These are phyloP conservation scores for Ambastaia sidthimunki DNA, from an alignment of 2,797 vertebrate genomes.

Conservation along the genomic window DNA sequence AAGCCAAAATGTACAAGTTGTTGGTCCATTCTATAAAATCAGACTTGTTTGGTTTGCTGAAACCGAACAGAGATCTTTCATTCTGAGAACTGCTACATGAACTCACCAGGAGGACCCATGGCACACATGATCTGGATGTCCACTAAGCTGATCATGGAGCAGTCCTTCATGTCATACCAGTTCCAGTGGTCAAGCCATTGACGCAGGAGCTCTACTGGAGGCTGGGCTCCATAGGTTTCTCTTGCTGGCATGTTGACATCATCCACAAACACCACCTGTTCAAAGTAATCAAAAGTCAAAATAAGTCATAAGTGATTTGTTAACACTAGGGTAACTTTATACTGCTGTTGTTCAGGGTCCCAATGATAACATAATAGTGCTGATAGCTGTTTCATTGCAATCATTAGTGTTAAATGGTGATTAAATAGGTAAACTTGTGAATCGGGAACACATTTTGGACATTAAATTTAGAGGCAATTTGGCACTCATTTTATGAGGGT, in stretches of 20 bases:
- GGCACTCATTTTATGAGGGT: background rate
- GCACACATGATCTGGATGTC: conserved; percentile 90
- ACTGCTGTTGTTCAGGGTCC: background rate
- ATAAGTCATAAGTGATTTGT: background rate
- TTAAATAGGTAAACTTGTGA: background rate
- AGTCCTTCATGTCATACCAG: conserved; percentile 92
- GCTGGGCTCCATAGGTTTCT: conserved; percentile 91
- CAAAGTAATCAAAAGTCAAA: conserved; percentile 14
- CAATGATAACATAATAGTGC: background rate
- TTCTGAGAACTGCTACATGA: background rate
- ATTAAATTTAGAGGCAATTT: conserved; percentile 6
- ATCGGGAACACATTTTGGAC: conserved; percentile 10
- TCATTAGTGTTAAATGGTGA: conserved; percentile 1
- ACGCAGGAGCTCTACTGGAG: conserved; percentile 89
- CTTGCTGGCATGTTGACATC: conserved; percentile 93
- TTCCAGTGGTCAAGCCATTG: conserved; percentile 94
- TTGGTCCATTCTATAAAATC: background rate
- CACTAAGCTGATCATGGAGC: conserved; percentile 84
- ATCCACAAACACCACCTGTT: conserved; percentile 91
- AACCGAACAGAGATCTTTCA: background rate
- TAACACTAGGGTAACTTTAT: background rate
- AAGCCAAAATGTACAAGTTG: background rate
- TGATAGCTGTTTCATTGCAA: background rate
- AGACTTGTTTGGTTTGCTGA: background rate
- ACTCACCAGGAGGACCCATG: conserved; percentile 90